Evolutionary conservation across 2,888 invertebrate genomes (phyloP).

Genomic region (Drosophila maculinotata): DNA sequence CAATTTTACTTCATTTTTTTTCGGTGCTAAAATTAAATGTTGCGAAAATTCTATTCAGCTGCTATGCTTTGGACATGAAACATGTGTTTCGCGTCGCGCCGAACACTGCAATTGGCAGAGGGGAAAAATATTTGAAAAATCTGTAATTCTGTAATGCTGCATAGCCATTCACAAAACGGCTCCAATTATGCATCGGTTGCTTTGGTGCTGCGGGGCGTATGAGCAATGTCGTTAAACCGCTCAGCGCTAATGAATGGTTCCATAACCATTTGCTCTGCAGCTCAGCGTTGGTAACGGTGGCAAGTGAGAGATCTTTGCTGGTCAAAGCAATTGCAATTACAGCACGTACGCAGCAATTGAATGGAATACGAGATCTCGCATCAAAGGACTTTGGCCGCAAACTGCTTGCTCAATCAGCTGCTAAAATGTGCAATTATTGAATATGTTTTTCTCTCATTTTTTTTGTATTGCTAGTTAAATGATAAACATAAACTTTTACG

Average conservation of each 20-base stretch:
- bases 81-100: constrained; percentile 61
- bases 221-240: constrained; percentile 65
- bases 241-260: constrained; percentile 65
- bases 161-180: constrained; percentile 64
- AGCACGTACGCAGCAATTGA: constrained; percentile 47
- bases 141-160: constrained; percentile 71
- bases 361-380: constrained; percentile 18
- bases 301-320: background rate
- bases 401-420: constrained; percentile 36
- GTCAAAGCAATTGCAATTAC: constrained; percentile 36
- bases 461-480: constrained; percentile 1
- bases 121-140: constrained; percentile 74
- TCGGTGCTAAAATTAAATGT: constrained; percentile 77
- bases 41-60: constrained; percentile 77
- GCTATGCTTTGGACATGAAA: constrained; percentile 48
- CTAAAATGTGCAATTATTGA: constrained; percentile 15
- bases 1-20: constrained; percentile 64
- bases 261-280: constrained; percentile 32
- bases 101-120: constrained; percentile 22
- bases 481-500: background rate
- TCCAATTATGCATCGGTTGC: constrained; percentile 57
- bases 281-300: constrained; percentile 2
- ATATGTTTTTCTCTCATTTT: background rate
- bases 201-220: constrained; percentile 58
- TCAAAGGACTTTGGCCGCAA: constrained; percentile 53